These are phyloP conservation scores for Pampusana beccarii DNA, from an alignment of 2,113 vertebrate genomes.

Conservation along the genomic window DNA sequence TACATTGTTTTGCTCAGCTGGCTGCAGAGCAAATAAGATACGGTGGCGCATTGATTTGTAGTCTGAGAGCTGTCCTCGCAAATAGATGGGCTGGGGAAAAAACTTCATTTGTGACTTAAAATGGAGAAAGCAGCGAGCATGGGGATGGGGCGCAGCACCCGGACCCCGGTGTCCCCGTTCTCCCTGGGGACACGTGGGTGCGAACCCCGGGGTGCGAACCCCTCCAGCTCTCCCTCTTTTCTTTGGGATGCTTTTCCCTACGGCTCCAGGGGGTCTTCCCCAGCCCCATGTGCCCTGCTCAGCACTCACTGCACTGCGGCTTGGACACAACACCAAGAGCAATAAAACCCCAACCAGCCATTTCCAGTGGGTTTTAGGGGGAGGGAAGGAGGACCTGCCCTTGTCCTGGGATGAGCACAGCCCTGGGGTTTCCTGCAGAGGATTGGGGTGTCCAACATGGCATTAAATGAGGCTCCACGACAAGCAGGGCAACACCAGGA, in stretches of 20 bases:
- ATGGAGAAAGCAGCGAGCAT: background rate
- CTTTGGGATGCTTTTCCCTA: background rate
- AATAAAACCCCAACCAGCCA: rapidly evolving
- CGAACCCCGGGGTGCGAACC: background rate
- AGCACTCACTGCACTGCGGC: rapidly evolving
- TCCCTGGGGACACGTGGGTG: rapidly evolving
- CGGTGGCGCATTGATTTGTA: slow-evolving; percentile 32
- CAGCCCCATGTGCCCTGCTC: rapidly evolving
- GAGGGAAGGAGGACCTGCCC: background rate
- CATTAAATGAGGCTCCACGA: rapidly evolving
- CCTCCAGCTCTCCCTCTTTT: background rate
- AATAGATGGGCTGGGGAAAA: slow-evolving; percentile 4
- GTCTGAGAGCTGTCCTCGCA: background rate
- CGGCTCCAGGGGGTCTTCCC: rapidly evolving
- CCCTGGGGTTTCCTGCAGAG: background rate
- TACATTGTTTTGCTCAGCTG: slow-evolving; percentile 49
- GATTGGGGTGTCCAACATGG: background rate
- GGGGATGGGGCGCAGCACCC: background rate
- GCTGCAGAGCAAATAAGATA: slow-evolving; percentile 44
- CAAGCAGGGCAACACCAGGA: no score
- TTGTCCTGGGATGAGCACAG: background rate
- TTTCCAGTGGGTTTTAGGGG: background rate
- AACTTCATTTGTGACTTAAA: background rate
- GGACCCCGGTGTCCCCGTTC: rapidly evolving
- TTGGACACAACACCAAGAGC: background rate